These are phyloP conservation scores for Theretra japonica DNA, from an alignment of 2,888 invertebrate genomes.

Conservation along the genomic window DNA sequence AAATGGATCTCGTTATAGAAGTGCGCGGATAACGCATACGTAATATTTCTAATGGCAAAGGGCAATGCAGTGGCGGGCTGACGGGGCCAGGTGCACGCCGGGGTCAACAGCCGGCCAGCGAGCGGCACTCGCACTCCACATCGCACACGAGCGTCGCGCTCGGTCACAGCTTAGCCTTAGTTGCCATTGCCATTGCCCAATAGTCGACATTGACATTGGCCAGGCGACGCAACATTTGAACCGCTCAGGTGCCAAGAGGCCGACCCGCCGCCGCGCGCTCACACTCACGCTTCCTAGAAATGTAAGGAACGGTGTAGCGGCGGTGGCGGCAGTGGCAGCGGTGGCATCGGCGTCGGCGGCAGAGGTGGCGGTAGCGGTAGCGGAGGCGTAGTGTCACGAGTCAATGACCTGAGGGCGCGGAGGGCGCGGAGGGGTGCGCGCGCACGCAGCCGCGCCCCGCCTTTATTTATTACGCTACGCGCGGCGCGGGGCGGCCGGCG, in stretches of 20 bases:
- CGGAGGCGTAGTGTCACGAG: constrained; percentile 64
- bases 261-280: constrained; percentile 30
- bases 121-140: constrained; percentile 40
- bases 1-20: constrained; percentile 55
- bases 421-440: constrained; percentile 82
- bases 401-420: constrained; percentile 80
- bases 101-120: constrained; percentile 63
- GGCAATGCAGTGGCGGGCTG: constrained; percentile 42
- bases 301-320: constrained; percentile 70
- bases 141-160: constrained; percentile 33
- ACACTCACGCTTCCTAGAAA: constrained; percentile 61
- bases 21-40: constrained; percentile 21
- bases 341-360: constrained; percentile 56
- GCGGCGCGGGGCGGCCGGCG: constrained; percentile 73
- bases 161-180: constrained; percentile 8
- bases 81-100: constrained; percentile 56
- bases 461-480: constrained; percentile 84
- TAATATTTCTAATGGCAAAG: constrained; percentile 37
- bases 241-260: constrained; percentile 66
- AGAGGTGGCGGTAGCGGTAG: constrained; percentile 57
- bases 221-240: constrained; percentile 49
- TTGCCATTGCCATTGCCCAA: constrained; percentile 45
- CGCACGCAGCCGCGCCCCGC: constrained; percentile 84
- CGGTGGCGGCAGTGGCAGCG: constrained; percentile 64
- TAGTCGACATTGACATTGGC: constrained; percentile 79